Percentiles rank a stretch among this genome's conserved stretches.
Conservation (phyloP, 2,797 vertebrate genomes). For the Choloepus didactylus region DNA sequence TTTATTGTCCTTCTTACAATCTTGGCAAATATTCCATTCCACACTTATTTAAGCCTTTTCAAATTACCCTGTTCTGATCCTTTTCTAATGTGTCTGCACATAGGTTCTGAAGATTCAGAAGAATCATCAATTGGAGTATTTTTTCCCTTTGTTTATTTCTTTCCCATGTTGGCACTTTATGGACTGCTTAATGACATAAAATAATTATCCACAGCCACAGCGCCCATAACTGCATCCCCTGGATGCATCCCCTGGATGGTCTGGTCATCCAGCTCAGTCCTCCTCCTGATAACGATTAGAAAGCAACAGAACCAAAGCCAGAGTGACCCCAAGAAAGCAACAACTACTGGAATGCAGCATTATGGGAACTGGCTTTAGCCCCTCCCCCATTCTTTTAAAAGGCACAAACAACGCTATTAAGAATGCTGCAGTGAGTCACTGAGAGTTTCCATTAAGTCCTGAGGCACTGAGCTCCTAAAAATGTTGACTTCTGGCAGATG, state of each 20-base stretch:
- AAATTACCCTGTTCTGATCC: conserved; percentile 92
- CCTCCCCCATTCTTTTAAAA: background rate
- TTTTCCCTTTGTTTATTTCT: conserved; percentile 93
- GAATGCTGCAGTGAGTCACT: background rate
- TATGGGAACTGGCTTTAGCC: no score
- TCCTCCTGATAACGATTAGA: no score
- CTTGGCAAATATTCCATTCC: conserved; percentile 93
- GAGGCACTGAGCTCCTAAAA: background rate
- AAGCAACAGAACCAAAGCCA: no score
- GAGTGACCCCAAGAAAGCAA: no score
- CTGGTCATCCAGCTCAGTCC: no score
- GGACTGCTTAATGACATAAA: conserved; percentile 78
- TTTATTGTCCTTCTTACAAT: conserved; percentile 91
- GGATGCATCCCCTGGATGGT: no score
- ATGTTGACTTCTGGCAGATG: background rate
- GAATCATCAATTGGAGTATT: conserved; percentile 87
- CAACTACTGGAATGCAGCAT: no score
- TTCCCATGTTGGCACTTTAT: conserved; percentile 91
- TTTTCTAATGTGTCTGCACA: conserved; percentile 94
- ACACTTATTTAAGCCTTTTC: conserved; percentile 90
- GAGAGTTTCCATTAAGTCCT: background rate
- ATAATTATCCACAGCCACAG: conserved; percentile 52
- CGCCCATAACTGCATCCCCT: no score
- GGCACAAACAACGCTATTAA: background rate
- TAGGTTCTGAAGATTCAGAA: conserved; percentile 87